Percentiles rank a stretch among this genome's conserved stretches.
These are phyloP conservation scores for Elysia crispata DNA, from an alignment of 2,888 invertebrate genomes.

Conservation along the genomic window DNA sequence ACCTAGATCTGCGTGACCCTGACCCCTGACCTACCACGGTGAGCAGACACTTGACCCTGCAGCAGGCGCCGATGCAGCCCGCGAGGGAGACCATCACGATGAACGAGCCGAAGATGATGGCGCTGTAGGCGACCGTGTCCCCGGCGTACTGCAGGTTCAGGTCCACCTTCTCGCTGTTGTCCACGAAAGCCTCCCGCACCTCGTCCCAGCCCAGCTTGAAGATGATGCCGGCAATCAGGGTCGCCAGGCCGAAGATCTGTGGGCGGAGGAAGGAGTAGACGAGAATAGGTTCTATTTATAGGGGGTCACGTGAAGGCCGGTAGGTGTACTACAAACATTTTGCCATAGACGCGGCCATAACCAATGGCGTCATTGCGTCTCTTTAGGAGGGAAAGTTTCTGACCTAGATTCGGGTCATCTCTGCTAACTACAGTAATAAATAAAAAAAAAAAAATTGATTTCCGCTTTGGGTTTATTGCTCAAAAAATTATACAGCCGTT, in stretches of 20 bases:
- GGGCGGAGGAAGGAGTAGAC: neutral
- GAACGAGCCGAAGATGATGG: conserved; percentile 67
- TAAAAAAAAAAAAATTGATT: no score
- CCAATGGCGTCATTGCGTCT: no score
- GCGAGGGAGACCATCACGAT: conserved; percentile 64
- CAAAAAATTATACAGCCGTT: no score
- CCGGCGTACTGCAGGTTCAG: conserved; percentile 40
- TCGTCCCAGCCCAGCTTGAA: conserved; percentile 46
- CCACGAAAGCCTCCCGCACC: conserved; percentile 37
- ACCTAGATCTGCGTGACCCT: neutral
- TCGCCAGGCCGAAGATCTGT: conserved; percentile 44
- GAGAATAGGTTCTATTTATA: neutral
- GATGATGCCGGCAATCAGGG: conserved; percentile 37
- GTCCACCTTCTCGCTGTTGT: conserved; percentile 10
- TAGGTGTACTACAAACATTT: no score
- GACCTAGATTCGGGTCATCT: no score
- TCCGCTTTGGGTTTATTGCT: no score
- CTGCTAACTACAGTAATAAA: no score
- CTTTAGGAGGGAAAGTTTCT: no score
- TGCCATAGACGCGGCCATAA: no score
- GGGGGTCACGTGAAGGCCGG: neutral
- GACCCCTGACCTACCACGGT: conserved; percentile 58
- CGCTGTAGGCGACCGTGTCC: conserved; percentile 26
- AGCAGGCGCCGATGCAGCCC: conserved; percentile 69
- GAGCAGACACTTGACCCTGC: conserved; percentile 62